Evolutionary conservation across 2,113 vertebrate species (phyloP).

Genomic region (Caranx melampygus): DNA sequence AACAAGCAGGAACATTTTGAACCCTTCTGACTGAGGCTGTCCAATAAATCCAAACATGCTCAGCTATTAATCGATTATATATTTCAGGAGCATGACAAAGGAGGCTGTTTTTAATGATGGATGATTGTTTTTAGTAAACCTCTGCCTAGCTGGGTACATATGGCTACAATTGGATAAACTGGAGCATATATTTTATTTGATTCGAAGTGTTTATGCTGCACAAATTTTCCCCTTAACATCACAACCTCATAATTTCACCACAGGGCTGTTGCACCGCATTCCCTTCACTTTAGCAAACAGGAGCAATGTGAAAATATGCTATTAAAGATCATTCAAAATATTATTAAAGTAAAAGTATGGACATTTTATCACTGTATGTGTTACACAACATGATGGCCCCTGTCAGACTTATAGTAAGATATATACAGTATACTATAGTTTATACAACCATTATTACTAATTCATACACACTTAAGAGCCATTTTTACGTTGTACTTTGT

Average conservation of each 20-base stretch:
- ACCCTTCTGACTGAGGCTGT: conserved; percentile 51
- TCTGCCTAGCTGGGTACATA: conserved; percentile 23
- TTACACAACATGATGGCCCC: not conserved
- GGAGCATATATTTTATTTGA: conserved; percentile 32
- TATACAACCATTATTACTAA: too few species aligned
- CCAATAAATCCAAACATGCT: conserved; percentile 67
- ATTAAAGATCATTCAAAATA: not conserved
- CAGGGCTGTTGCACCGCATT: conserved; percentile 5
- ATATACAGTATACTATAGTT: not conserved
- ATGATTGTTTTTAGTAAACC: conserved; percentile 48
- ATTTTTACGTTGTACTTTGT: not conserved
- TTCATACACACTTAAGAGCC: not conserved
- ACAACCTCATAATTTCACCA: conserved; percentile 3
- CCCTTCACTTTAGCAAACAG: not conserved
- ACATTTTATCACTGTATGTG: not conserved
- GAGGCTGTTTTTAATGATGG: conserved; percentile 52
- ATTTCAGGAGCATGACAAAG: conserved; percentile 55
- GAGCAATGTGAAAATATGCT: not conserved
- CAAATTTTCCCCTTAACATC: conserved; percentile 19
- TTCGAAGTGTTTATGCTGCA: conserved; percentile 19
- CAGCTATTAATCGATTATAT: conserved; percentile 64
- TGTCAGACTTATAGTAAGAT: not conserved
- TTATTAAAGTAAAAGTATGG: not conserved
- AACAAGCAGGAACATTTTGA: conserved; percentile 66
- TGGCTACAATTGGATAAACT: conserved; percentile 11